Base-by-base conservation (phyloP, 2,888 invertebrate genomes). In the Leptinotarsa peninsularis region DNA sequence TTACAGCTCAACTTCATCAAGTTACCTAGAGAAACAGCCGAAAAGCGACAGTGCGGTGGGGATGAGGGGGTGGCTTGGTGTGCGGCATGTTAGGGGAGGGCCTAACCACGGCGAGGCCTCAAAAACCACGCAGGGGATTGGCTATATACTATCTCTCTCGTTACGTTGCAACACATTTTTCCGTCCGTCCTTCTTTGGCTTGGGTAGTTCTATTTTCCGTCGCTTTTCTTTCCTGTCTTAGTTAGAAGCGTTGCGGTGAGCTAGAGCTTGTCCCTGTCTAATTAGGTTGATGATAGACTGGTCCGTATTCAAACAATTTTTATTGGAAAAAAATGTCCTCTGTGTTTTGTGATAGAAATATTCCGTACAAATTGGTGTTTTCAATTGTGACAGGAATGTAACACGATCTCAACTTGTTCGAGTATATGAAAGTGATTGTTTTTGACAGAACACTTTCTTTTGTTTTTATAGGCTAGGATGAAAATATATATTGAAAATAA, bases 101-200 rank as follows among this genome's bases (percentile, higher is more conserved):
- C 85, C 89, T 87, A 88, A 89, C 89, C 89, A 86, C 88, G 86
- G 85, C 83, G 84, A 86, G 88, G 88, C 89, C 88, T 88, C 89
- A 89, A 89, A 88, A 89, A 89, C 89, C 89, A 84, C 88, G 88
- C 85, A 85, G 86, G 86, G 88, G 89, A 89, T 89, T 89, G 89
- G 89, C 88, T 85, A 84, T 83, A 83, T 83, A 82, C 81, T 80
- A 79, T 84, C 86, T 86, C 85, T 82, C 81, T 82, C 82, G 74
- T 76, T 76, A 79, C 77, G 80, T 79, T 77, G 76, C 71, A 66
- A 72, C 74, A 73, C 79, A 76, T 78, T 81, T 76, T 77, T 79
- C 72, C 73, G 76, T 50, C 63, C 72, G 33, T 79, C 81, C 77
- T 79, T 74, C 77, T 78, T 80, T 76, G 69, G 72, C 71, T 74